phyloP scores from a whole-genome alignment of 2,888 invertebrate genomes.

The Bibio marci region DNA sequence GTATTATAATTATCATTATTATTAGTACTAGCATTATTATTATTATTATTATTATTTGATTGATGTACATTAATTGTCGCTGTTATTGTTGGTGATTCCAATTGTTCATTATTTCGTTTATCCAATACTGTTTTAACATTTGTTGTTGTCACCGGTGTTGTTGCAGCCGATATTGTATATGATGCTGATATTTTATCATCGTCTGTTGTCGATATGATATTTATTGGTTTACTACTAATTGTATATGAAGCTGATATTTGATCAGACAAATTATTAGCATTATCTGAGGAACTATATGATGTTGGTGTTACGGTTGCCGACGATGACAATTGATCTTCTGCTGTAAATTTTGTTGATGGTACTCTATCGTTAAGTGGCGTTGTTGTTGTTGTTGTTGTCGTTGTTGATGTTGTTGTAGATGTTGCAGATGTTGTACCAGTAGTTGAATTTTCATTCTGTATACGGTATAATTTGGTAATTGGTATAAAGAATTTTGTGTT shows the following conservation, averaged over 20 bases:
- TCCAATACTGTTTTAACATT: too few species aligned
- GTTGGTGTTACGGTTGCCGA: constrained; percentile 5
- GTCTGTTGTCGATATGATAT: neutral
- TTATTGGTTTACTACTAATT: constrained; percentile 9
- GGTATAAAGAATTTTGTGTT: too few species aligned
- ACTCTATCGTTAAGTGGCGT: constrained; percentile 14
- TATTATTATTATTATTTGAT: constrained; percentile 2
- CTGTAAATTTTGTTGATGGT: constrained; percentile 10
- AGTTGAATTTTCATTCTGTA: too few species aligned
- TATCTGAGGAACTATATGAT: constrained; percentile 4
- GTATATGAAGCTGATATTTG: constrained; percentile 13
- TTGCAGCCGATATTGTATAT: constrained; percentile 7
- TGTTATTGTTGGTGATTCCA: constrained; percentile 5
- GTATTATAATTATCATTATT: constrained; percentile 9
- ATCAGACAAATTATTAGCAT: constrained; percentile 4
- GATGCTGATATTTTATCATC: constrained; percentile 9
- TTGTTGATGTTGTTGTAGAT: constrained; percentile 34
- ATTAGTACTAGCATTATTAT: constrained; percentile 5
- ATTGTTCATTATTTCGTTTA: neutral
- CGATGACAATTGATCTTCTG: constrained; percentile 6
- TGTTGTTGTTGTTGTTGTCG: constrained; percentile 20
- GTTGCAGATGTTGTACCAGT: constrained; percentile 20
- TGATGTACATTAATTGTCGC: constrained; percentile 10
- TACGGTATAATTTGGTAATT: too few species aligned
- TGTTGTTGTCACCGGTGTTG: constrained; percentile 3